Conservation (phyloP, 2,888 invertebrate species). For the Glyphotaelius pellucidus region DNA sequence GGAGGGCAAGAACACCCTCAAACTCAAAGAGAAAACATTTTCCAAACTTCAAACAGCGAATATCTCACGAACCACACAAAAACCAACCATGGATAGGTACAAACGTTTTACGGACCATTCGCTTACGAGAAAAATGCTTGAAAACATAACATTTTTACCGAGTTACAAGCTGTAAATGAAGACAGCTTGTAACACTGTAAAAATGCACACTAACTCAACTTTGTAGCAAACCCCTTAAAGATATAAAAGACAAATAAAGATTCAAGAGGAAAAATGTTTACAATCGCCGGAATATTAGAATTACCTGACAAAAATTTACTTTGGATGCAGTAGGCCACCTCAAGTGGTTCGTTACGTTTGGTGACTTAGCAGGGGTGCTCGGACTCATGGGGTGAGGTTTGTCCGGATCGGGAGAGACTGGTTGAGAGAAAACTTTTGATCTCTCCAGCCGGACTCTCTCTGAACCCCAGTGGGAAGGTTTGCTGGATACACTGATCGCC, state of each 20-base stretch:
- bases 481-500: no score
- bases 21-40: not conserved
- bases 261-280: not conserved
- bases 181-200: not conserved
- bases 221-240: not conserved
- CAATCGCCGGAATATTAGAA: not conserved
- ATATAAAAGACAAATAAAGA: not conserved
- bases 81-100: not conserved
- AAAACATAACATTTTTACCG: not conserved
- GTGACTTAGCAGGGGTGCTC: no score
- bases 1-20: not conserved
- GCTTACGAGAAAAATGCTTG: not conserved
- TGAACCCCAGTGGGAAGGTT: no score
- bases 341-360: no score
- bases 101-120: not conserved
- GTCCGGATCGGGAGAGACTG: no score
- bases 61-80: not conserved
- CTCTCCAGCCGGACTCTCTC: no score
- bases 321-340: not conserved
- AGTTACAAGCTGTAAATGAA: not conserved
- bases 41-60: not conserved
- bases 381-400: no score
- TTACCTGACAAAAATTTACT: not conserved
- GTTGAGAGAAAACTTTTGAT: no score
- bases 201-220: not conserved